These are phyloP conservation scores for Hybos culiciformis DNA, from an alignment of 2,888 invertebrate species.

Conservation along the genomic window DNA sequence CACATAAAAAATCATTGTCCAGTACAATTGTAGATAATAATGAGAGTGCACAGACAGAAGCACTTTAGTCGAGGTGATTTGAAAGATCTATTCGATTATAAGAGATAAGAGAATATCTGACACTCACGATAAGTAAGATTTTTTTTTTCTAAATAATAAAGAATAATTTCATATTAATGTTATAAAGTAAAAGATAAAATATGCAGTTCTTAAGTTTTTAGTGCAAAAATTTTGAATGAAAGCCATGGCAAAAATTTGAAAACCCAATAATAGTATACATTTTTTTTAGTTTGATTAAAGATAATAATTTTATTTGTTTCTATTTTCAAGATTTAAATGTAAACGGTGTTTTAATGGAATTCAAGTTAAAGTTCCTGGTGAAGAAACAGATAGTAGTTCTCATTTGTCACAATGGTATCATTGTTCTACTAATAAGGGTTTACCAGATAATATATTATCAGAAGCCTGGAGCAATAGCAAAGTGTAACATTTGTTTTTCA, in stretches of 20 bases:
- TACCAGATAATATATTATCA: constrained; percentile 72
- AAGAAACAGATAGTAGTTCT: constrained; percentile 83
- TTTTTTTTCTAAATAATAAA: too few relatives aligned
- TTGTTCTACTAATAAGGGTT: constrained; percentile 67
- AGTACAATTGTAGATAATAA: constrained; percentile 95
- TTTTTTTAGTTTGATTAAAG: constrained; percentile 4
- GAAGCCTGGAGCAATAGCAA: constrained; percentile 76
- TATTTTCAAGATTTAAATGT: constrained; percentile 59
- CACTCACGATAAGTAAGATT: constrained; percentile 77
- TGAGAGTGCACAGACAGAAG: constrained; percentile 82
- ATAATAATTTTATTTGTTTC: constrained; percentile 2
- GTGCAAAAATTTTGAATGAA: too few relatives aligned
- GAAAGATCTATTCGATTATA: constrained; percentile 80
- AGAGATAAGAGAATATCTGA: constrained; percentile 73
- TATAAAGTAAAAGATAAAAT: constrained; percentile 42
- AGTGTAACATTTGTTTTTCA: constrained; percentile 93
- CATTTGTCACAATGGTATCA: constrained; percentile 94
- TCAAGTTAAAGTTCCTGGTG: constrained; percentile 77
- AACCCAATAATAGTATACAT: background rate
- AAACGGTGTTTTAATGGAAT: constrained; percentile 75
- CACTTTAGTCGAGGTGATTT: constrained; percentile 92
- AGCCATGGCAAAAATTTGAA: too few relatives aligned
- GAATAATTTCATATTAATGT: too few relatives aligned
- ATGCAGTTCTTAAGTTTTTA: too few relatives aligned
- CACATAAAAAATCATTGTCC: constrained; percentile 96